Evolutionary conservation across 30 jellyfish, hydroid and myxozoan species (phyloP), one percentile per base, ranked within the genome.

Genomic region (Cassiopea xamachana): DNA sequence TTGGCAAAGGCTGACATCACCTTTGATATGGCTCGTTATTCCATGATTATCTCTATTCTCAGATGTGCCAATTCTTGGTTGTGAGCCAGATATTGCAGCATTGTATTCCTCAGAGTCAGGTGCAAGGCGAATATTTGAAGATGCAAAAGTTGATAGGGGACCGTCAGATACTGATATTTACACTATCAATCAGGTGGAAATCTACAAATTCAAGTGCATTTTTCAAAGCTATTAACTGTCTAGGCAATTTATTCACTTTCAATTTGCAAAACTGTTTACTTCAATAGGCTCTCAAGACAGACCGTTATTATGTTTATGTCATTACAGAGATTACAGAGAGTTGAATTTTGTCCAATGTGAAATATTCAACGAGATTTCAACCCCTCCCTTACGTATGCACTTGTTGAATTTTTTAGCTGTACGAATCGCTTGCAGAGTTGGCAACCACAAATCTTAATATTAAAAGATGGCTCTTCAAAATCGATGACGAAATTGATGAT

Each of bases 71-170:
- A 76, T 96, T 17, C 97, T 96, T 82, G 99, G 99, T 5, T 49
- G 95, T 44, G 97, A 89, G 49, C 98, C 99, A 27, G 97, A 96
- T 47, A 48, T 92, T 3, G 97, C 92, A 77, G 74, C 89, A 44
- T 73, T 96, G 44, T 96, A 96, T 77, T 91, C 99, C 46, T 87
- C 94, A 75, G 92, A 92, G 71, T 96, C 99, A 1, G 99, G 99
- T n/a, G 89, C 94, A 59, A 69, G 98, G 73, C 83, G 98, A 13
- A 81, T 96, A 44, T 96, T 96, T 64, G 96, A 88, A 80, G 93
- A 88, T 85, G 95, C 98, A 1, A 86, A 85, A 19, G 92, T 91
- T 47, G 84, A 93, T 70, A 50, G 87, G 4, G 93, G 98, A 14
- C 98, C 98, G 49, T 96, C 98, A 27, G 97, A 84, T 18, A 48